Evolutionary conservation across 2,113 vertebrate species (phyloP), one percentile per base, ranked within the genome.

Genomic region (Oplegnathus fasciatus): DNA sequence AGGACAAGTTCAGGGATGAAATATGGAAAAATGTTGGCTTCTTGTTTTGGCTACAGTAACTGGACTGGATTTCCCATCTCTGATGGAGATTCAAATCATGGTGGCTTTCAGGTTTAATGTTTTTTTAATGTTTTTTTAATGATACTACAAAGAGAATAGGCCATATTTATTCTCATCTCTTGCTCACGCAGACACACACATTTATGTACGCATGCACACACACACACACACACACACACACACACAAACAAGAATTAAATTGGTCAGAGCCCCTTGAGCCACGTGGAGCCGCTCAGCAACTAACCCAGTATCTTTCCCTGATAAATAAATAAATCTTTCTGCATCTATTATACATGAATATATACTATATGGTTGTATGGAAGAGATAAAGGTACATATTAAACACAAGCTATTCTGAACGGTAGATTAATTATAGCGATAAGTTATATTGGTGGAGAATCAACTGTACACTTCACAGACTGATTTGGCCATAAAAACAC

Each of bases 261-360:
- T 87, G 87, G 76, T 42, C 64, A 24, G 26, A 74, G 72, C 44
- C 84, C 55, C 88, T 61, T 17, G 69, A 68, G 75, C 79, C 61
- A 69, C 61, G 62, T 65, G 54, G n/a, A 82, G 30, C 60, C 62
- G 57, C 48, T 46, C 32, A 71, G 84, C 71, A 81, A 57, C 76
- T 22, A 84, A 61, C 78, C 61, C 44, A 22, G 83, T 67, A 77
- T 86, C 78, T 62, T 37, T 17, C 61, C 65, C 82, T 54, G 69
- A 84, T 82, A 80, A 86, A 89, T 88, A 82, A 86, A 91, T 87
- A 86, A 88, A 73, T 72, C 37, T 32, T 54, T 70, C 52, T 54
- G 61, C 68, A 92, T 88, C 75, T 83, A 89, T 91, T 88, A 91
- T 83, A 66, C 74, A 93, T 91, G 75, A 66, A 60, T 28, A 22